Percentiles rank a stretch among this genome's conserved stretches.
These are phyloP conservation scores for Eremophila alpestris DNA, from an alignment of 2,797 vertebrate species.

Conservation along the genomic window DNA sequence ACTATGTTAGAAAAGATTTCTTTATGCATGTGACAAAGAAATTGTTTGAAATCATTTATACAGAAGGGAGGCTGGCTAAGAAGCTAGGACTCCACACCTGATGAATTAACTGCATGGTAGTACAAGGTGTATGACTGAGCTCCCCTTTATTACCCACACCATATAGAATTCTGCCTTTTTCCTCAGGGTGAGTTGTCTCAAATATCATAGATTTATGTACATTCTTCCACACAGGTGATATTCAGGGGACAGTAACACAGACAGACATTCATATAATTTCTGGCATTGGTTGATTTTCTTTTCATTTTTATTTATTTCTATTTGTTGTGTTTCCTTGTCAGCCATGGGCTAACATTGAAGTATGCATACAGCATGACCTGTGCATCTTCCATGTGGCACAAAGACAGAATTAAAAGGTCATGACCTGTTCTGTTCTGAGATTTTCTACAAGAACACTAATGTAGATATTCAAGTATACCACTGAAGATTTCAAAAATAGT, in stretches of 20 bases:
- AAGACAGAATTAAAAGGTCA: not conserved
- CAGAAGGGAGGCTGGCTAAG: not conserved
- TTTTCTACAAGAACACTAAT: not conserved
- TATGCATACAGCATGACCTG: not conserved
- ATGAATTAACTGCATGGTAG: not conserved
- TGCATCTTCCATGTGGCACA: not conserved
- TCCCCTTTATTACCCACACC: not conserved
- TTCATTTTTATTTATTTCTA: not conserved
- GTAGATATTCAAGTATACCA: not conserved
- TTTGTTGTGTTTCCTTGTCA: not conserved
- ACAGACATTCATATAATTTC: not conserved
- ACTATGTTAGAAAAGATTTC: not conserved
- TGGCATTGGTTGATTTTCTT: not conserved
- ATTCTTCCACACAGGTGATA: not conserved
- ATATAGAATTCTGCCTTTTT: not conserved
- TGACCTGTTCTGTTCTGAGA: not conserved
- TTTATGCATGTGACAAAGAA: not conserved
- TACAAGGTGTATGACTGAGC: not conserved
- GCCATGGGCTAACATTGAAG: not conserved
- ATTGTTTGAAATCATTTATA: not conserved
- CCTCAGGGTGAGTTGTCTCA: not conserved
- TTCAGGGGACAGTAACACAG: not conserved
- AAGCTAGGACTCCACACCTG: not conserved
- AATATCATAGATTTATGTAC: not conserved
- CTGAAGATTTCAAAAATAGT: not conserved